Percentiles rank a stretch among this genome's conserved stretches.
Evolutionary conservation across 2,888 invertebrate species (phyloP).

Genomic region (Acanthosoma haemorrhoidale): DNA sequence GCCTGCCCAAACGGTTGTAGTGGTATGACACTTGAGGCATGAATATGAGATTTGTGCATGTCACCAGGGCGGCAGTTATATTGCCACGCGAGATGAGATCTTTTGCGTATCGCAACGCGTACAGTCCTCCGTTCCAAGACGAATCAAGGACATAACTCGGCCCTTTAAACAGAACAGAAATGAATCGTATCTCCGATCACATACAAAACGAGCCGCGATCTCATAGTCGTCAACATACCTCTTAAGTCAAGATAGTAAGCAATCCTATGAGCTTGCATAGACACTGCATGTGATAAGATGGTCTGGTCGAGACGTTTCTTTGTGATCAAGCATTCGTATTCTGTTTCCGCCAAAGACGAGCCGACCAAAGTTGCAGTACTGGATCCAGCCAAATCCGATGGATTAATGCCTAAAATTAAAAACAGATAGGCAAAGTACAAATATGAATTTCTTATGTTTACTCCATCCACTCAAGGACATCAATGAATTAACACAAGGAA

Average conservation of each 20-base stretch:
- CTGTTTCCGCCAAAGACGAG: conserved; percentile 48
- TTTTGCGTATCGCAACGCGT: conserved; percentile 53
- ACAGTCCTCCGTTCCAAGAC: conserved; percentile 59
- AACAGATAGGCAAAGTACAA: too few relatives aligned
- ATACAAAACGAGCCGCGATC: neutral
- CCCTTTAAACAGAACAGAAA: conserved; percentile 45
- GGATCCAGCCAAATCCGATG: conserved; percentile 46
- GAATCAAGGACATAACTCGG: conserved; percentile 57
- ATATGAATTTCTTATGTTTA: too few relatives aligned
- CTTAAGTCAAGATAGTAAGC: conserved; percentile 55
- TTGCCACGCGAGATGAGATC: conserved; percentile 44
- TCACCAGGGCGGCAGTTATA: conserved; percentile 55
- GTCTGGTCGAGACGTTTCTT: conserved; percentile 56
- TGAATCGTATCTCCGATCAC: neutral
- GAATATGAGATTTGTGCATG: conserved; percentile 53
- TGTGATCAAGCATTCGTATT: conserved; percentile 50
- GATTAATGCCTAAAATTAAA: conserved; percentile 46
- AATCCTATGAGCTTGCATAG: conserved; percentile 57
- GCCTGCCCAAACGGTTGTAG: conserved; percentile 57
- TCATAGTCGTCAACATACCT: conserved; percentile 15
- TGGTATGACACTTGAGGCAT: conserved; percentile 57
- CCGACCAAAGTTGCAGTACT: conserved; percentile 47
- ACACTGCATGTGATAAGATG: conserved; percentile 57
- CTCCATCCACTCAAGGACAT: too few relatives aligned
- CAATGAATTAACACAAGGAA: too few relatives aligned